Evolutionary conservation across 1,140 invertebrate genomes (phyloP).

Genomic region (Drosophila ogumai): DNA sequence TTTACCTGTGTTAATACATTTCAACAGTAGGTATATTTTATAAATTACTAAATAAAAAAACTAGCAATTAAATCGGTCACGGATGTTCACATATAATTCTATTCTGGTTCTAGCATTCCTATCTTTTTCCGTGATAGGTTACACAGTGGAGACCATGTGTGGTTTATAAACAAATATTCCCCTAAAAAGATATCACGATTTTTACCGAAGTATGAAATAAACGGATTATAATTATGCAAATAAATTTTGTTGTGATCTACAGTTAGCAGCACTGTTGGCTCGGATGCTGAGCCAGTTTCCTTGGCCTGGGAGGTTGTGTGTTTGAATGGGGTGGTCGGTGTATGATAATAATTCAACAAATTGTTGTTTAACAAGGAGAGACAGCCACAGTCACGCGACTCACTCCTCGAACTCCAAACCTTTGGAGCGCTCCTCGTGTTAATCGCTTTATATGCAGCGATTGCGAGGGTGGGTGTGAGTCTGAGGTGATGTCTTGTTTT

Average conservation of each 20-base stretch:
- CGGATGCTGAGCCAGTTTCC: constrained; percentile 46
- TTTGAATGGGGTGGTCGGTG: constrained; percentile 30
- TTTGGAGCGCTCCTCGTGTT: constrained; percentile 65
- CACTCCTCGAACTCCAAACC: constrained; percentile 17
- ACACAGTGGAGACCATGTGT: too few relatives aligned
- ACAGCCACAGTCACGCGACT: constrained; percentile 71
- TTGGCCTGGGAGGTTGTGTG: constrained; percentile 5
- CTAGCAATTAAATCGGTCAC: neutral
- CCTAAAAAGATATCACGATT: too few relatives aligned
- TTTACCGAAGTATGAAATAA: neutral
- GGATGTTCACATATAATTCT: too few relatives aligned
- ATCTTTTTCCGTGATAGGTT: too few relatives aligned
- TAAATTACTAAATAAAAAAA: neutral
- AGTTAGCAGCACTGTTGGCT: constrained; percentile 18
- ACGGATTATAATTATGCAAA: neutral
- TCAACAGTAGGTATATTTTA: neutral
- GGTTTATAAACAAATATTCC: too few relatives aligned
- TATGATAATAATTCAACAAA: constrained; percentile 82
- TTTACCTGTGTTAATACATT: neutral
- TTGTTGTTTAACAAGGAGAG: constrained; percentile 79
- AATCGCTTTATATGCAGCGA: constrained; percentile 80
- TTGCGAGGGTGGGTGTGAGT: constrained; percentile 17
- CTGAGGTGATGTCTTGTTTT: constrained; percentile 77
- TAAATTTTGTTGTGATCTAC: neutral
- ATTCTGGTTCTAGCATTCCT: too few relatives aligned